Conservation (phyloP, 2,888 invertebrate species). For the Sarcophaga subvicina region DNA sequence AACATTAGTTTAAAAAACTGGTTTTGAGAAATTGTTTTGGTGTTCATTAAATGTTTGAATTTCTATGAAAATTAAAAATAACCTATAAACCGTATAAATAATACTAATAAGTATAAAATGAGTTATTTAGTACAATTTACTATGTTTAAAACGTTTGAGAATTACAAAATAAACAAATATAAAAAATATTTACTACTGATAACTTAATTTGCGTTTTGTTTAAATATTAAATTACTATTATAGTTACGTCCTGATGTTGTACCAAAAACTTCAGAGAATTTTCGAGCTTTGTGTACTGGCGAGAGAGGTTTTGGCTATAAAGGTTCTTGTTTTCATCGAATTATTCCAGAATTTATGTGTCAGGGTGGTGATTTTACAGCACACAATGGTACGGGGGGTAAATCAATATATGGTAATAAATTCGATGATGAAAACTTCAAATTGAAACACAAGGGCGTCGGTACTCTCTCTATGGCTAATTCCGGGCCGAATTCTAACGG, state of each 20-base stretch:
- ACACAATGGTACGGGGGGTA: conserved; percentile 83
- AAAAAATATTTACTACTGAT: background rate
- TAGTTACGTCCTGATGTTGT: conserved; percentile 94
- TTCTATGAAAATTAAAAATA: background rate
- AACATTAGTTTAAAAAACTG: background rate
- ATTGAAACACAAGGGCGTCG: conserved; percentile 95
- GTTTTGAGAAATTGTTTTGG: background rate
- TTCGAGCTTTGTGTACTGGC: conserved; percentile 97
- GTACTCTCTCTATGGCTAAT: conserved; percentile 97
- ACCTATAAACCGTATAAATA: background rate
- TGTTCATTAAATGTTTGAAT: too few relatives aligned
- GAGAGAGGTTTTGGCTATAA: conserved; percentile 97
- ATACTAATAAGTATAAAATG: background rate
- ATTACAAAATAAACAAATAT: background rate
- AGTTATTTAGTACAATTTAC: too few relatives aligned
- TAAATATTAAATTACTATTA: conserved; percentile 75
- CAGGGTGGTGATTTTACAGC: conserved; percentile 97
- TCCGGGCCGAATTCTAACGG: conserved; percentile 97
- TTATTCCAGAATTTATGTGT: conserved; percentile 98
- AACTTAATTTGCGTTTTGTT: background rate
- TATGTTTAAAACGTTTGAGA: background rate
- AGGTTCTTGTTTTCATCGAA: conserved; percentile 95
- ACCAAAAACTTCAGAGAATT: conserved; percentile 97
- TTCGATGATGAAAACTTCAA: conserved; percentile 98
- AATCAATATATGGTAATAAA: conserved; percentile 96